These are phyloP conservation scores for Whitmania pigra DNA, from an alignment of 1,140 invertebrate species.

Conservation along the genomic window DNA sequence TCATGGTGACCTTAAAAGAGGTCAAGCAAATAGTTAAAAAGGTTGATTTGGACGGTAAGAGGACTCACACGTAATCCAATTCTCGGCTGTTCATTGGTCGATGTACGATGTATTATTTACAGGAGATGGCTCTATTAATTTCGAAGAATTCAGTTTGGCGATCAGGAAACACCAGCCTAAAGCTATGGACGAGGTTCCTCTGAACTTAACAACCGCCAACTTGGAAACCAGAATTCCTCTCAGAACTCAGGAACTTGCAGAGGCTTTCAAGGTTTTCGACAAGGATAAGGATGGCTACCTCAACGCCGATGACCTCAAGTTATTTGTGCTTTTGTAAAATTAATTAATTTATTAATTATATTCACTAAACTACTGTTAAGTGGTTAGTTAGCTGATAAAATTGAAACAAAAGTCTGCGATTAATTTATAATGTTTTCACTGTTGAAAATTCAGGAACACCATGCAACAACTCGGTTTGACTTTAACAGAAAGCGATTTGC, in stretches of 20 bases:
- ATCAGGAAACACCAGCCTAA: slow-evolving; percentile 8
- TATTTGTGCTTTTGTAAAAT: neutral
- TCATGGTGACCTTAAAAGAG: slow-evolving; percentile 16
- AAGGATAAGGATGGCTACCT: slow-evolving; percentile 22
- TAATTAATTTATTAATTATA: too few species aligned
- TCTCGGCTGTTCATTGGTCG: too few species aligned
- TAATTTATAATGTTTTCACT: too few species aligned
- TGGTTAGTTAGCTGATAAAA: too few species aligned
- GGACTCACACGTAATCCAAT: too few species aligned
- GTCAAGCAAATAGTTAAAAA: slow-evolving; percentile 20
- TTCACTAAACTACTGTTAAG: too few species aligned
- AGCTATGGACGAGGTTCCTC: neutral
- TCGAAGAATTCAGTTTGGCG: slow-evolving; percentile 18
- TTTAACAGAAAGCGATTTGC: slow-evolving; percentile 20
- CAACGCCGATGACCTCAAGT: slow-evolving; percentile 20
- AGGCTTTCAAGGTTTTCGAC: slow-evolving; percentile 22
- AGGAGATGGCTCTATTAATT: slow-evolving; percentile 17
- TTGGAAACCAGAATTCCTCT: neutral
- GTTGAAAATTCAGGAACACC: slow-evolving; percentile 7
- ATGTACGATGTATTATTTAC: neutral
- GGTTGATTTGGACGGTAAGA: slow-evolving; percentile 14
- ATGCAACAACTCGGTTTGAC: slow-evolving; percentile 24
- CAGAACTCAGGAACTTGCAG: slow-evolving; percentile 14
- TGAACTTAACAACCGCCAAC: neutral
- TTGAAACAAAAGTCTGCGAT: too few species aligned